Base-by-base conservation (phyloP, 2,888 invertebrate species). In the Xanthia icteritia region DNA sequence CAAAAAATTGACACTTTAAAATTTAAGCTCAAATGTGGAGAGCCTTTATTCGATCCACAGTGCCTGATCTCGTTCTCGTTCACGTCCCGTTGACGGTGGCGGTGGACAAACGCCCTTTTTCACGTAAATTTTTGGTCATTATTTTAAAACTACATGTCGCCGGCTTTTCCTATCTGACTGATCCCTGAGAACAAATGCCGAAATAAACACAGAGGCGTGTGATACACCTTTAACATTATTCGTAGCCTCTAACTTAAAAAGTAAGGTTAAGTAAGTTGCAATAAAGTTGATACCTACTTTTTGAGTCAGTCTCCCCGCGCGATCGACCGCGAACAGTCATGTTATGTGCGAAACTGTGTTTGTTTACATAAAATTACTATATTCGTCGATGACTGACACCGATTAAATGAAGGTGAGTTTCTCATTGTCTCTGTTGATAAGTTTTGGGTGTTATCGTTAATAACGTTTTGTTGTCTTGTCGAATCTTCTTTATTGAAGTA, bases 301-400 rank as follows among this genome's bases (percentile, higher is more conserved):
- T 27, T 79, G 80, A 84, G 61, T 87, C 89, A 89, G 89, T 89
- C 66, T 86, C 76, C 75, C 80, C 82, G 79, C 72, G 86, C 72
- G 39, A 39, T 69, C 45, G 42, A 45, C 1, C 64, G 74, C 63
- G 88, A 65, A 8, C 67, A 74, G 87, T 72, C 83, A 83, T 82
- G 84, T 81, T 6, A 5, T 31, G 65, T 79, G 60, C 36, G 31
- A 60, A 15, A 66, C 20, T 65, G 70, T 69, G 67, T 36, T 72
- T 84, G 74, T 84, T 86, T 86, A 77, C 67, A 15, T 63, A 64
- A 73, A 42, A 65, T 61, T 27, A 79, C 64, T 71, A 73, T 64
- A 86, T 79, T 81, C 60, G 77, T 77, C 76, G 80, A 75, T 81
- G 88, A 85, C 73, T 65, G 58, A 65, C n/a, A 23, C 13, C 17